phyloP scores from a whole-genome alignment of 1,140 invertebrate species.

The Euura saliciscinereae region DNA sequence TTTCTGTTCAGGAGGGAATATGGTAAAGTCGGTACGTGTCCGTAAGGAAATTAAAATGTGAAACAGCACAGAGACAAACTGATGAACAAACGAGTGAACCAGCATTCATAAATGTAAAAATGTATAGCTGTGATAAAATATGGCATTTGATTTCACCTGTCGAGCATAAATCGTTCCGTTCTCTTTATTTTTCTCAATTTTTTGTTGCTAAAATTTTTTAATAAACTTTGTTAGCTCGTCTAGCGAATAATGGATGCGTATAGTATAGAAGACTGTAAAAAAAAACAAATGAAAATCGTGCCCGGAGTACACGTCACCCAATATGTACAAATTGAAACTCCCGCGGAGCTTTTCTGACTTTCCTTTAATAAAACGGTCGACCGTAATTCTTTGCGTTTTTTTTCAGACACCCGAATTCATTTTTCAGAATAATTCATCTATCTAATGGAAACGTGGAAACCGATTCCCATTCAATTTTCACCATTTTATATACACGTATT shows the following conservation, averaged over 20 bases:
- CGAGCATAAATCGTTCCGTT: background rate
- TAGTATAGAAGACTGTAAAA: background rate
- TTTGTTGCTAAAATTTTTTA: background rate
- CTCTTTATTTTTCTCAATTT: background rate
- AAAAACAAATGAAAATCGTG: background rate
- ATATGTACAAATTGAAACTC: slow-evolving; percentile 2
- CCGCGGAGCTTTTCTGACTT: background rate
- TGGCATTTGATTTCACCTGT: background rate
- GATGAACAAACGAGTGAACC: too few species aligned
- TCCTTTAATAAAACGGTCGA: background rate
- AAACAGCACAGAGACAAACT: too few species aligned
- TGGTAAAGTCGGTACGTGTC: too few species aligned
- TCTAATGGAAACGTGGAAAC: background rate
- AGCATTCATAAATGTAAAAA: too few species aligned
- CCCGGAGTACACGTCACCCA: background rate
- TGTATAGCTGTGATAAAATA: too few species aligned
- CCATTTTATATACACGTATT: too few species aligned
- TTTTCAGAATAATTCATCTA: background rate
- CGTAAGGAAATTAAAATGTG: too few species aligned
- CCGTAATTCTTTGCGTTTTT: too few species aligned
- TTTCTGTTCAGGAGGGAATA: too few species aligned
- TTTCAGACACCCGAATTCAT: too few species aligned
- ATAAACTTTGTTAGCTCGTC: background rate
- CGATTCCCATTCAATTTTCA: too few species aligned
- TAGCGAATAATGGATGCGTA: background rate